A percentile compares a stretch with the other conserved stretches of the same genome.
phyloP scores from a whole-genome alignment of 2,888 invertebrate genomes.

The Ormyrus nitidulus region DNA sequence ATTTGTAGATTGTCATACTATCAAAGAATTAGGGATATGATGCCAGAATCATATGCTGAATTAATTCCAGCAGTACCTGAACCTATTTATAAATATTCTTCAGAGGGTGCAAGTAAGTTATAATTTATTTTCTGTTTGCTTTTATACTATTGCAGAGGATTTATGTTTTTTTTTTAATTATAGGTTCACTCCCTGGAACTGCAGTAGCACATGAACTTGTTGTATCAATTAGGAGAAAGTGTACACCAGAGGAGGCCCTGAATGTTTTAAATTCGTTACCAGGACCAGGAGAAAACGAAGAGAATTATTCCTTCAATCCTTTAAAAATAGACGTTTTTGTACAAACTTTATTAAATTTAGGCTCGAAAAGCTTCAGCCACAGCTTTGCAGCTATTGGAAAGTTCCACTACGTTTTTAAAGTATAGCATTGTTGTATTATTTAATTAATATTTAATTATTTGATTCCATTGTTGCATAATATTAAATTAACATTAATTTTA shows the following conservation, averaged over 20 bases:
- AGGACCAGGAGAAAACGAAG: constrained; percentile 86
- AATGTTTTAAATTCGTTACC: constrained; percentile 91
- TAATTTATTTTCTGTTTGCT: constrained; percentile 7
- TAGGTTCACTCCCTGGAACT: constrained; percentile 87
- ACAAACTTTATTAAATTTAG: constrained; percentile 94
- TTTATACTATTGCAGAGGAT: neutral
- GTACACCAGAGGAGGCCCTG: constrained; percentile 92
- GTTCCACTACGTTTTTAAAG: constrained; percentile 94
- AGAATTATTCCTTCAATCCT: constrained; percentile 87
- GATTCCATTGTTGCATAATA: neutral
- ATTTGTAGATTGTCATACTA: constrained; percentile 90
- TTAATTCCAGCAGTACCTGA: constrained; percentile 91
- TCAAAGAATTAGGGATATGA: constrained; percentile 93
- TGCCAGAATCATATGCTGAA: constrained; percentile 90
- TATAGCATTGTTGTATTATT: constrained; percentile 65
- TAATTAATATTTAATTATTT: neutral
- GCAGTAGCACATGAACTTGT: constrained; percentile 91
- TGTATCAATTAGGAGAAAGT: constrained; percentile 91
- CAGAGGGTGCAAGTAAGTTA: constrained; percentile 90
- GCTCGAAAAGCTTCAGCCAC: constrained; percentile 98
- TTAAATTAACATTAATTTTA: neutral
- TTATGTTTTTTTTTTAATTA: constrained; percentile 47
- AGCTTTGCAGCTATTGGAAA: constrained; percentile 99
- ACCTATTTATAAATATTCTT: constrained; percentile 92
- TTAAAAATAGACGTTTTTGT: constrained; percentile 97